Conservation (phyloP, 2,113 vertebrate genomes). For the Oenanthe oenanthe region DNA sequence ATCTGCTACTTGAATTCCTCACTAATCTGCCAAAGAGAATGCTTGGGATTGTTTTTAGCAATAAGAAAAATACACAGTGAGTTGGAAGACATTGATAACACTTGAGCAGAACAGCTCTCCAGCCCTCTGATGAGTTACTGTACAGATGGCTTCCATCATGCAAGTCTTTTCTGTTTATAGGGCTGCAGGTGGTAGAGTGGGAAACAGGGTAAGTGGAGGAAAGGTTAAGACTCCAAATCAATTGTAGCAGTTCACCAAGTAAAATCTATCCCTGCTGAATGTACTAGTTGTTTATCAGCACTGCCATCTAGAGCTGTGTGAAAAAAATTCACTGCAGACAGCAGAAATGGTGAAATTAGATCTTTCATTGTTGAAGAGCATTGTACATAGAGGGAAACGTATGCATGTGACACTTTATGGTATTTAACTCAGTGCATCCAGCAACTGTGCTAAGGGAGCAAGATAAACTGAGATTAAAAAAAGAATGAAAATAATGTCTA, state of each 20-base stretch:
- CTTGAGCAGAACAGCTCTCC: conserved; percentile 64
- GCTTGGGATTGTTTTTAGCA: conserved; percentile 70
- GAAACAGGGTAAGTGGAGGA: conserved; percentile 60
- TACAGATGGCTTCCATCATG: conserved; percentile 74
- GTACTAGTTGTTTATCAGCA: conserved; percentile 59
- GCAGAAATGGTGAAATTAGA: background rate
- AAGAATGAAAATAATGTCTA: background rate
- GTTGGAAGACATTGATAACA: conserved; percentile 68
- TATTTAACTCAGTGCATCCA: background rate
- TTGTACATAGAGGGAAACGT: background rate
- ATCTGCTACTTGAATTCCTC: conserved; percentile 73
- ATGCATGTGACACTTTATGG: background rate
- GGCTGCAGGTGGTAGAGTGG: conserved; percentile 68
- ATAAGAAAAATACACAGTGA: conserved; percentile 68
- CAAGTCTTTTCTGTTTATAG: conserved; percentile 67
- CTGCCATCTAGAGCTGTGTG: conserved; percentile 64
- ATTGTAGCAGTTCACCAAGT: conserved; percentile 22
- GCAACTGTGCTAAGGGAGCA: background rate
- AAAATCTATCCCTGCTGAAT: conserved; percentile 49
- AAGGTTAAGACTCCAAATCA: conserved; percentile 66
- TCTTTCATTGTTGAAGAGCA: background rate
- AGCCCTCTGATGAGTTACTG: conserved; percentile 72
- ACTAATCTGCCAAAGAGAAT: conserved; percentile 64
- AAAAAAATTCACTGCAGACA: conserved; percentile 30
- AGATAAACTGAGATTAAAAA: background rate